A percentile compares a stretch with the other conserved stretches of the same genome.
Evolutionary conservation across 2,113 vertebrate species (phyloP).

Genomic region (Clarias magur): DNA sequence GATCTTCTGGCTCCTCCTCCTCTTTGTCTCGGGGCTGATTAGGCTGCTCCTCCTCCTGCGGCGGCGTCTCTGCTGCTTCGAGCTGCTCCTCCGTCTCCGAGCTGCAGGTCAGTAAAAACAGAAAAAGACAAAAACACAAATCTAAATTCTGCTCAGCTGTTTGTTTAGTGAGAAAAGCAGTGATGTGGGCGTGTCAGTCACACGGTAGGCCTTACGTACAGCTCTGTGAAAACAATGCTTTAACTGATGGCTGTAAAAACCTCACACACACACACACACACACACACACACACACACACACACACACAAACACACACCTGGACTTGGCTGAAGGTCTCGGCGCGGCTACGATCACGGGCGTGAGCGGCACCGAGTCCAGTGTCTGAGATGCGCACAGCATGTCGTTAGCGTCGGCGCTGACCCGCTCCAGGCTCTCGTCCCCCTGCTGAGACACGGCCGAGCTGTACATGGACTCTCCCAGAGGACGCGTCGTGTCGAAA

Average conservation of each 20-base stretch:
- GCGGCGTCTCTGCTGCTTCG: background rate
- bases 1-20: slow-evolving; percentile 42
- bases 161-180: background rate
- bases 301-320: slow-evolving; percentile 50
- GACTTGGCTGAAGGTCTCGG: slow-evolving; percentile 51
- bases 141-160: background rate
- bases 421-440: slow-evolving; percentile 48
- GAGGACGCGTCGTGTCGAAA: slow-evolving; percentile 91
- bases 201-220: background rate
- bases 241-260: too few relatives aligned
- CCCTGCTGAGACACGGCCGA: slow-evolving; percentile 88
- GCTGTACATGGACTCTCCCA: slow-evolving; percentile 93
- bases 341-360: slow-evolving; percentile 68
- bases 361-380: slow-evolving; percentile 73
- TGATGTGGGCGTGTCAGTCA: background rate
- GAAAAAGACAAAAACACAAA: background rate
- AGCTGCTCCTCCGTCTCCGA: slow-evolving; percentile 35
- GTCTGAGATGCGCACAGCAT: slow-evolving; percentile 77
- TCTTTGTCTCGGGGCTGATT: slow-evolving; percentile 51
- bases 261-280: slow-evolving; percentile 43
- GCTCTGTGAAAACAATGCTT: background rate
- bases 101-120: slow-evolving; percentile 22
- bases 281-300: slow-evolving; percentile 44
- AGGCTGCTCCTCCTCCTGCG: slow-evolving; percentile 26
- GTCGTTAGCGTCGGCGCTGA: slow-evolving; percentile 68